phyloP scores from a whole-genome alignment of 2,797 vertebrate genomes.

The Pipistrellus pygmaeus region DNA sequence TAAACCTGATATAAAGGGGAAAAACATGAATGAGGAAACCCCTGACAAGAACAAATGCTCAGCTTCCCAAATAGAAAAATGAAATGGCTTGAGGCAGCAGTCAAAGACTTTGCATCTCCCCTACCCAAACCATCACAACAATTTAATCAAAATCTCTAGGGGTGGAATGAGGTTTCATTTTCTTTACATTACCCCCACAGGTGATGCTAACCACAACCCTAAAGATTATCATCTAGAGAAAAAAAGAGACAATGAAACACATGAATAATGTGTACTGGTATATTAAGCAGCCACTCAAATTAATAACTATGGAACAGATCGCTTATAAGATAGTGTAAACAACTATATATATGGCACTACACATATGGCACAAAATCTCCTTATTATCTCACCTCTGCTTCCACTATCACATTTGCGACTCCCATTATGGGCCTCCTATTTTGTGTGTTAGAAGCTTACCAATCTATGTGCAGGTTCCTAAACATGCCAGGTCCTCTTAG shows the following conservation, averaged over 20 bases:
- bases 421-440: not conserved
- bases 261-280: not conserved
- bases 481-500: not conserved
- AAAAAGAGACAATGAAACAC: not conserved
- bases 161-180: not conserved
- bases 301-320: not conserved
- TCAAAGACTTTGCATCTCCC: not conserved
- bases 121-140: not conserved
- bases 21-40: not conserved
- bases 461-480: not conserved
- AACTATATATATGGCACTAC: not conserved
- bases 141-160: slow-evolving; percentile 9
- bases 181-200: not conserved
- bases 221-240: not conserved
- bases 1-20: not conserved
- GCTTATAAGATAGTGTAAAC: not conserved
- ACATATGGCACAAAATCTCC: not conserved
- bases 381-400: not conserved
- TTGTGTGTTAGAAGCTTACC: not conserved
- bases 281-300: not conserved
- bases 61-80: not conserved
- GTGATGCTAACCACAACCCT: not conserved
- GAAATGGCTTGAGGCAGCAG: not conserved
- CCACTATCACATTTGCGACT: not conserved
- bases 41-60: not conserved